Evolutionary conservation across 1,140 invertebrate genomes (phyloP).

Genomic region (Ctenoplectra terminalis): DNA sequence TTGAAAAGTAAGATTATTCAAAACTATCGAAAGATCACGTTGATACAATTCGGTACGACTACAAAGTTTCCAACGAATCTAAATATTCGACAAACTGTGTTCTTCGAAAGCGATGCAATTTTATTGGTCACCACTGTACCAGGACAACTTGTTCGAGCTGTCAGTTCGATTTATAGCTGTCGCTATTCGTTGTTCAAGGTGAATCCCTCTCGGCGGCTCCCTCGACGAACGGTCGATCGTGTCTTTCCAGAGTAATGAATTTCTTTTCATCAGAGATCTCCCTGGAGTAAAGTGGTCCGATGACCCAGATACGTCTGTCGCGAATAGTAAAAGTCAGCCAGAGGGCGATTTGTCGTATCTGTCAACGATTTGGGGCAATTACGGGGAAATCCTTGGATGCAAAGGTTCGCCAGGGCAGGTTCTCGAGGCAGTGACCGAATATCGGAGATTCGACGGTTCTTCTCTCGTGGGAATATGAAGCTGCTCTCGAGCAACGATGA

Average conservation of each 20-base stretch:
- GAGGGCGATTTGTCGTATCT: constrained; percentile 42
- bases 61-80: too few species aligned
- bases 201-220: background rate
- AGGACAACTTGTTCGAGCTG: background rate
- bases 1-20: too few species aligned
- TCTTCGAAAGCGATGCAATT: too few species aligned
- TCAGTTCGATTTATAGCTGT: background rate
- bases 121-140: too few species aligned
- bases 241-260: constrained; percentile 18
- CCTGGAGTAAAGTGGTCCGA: background rate
- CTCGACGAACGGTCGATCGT: background rate
- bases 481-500: background rate
- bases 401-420: constrained; percentile 12
- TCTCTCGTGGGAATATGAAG: constrained; percentile 34
- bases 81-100: too few species aligned
- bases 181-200: background rate
- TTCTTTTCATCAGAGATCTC: constrained; percentile 22
- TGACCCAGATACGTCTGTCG: constrained; percentile 47
- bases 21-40: too few species aligned
- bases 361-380: constrained; percentile 53
- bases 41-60: too few species aligned
- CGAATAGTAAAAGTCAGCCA: background rate
- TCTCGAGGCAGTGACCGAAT: constrained; percentile 20
- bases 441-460: constrained; percentile 27
- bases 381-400: constrained; percentile 47